phyloP scores from a whole-genome alignment of 1,140 invertebrate species.

The Meloidogyne floridensis region DNA sequence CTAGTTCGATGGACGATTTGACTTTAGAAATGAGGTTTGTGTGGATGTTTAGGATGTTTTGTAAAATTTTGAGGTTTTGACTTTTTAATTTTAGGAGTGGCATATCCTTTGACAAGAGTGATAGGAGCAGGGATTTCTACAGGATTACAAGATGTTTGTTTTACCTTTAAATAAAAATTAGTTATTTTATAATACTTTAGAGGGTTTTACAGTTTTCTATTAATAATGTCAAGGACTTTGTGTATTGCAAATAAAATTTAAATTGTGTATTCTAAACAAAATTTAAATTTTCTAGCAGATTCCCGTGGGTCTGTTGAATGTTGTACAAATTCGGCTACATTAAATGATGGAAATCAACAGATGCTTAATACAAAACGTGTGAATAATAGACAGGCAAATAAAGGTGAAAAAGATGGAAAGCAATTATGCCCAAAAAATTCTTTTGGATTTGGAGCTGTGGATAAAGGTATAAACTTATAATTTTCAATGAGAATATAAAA shows the following conservation, averaged over 20 bases:
- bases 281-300: slow-evolving; percentile 8
- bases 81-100: neutral
- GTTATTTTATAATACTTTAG: too few relatives aligned
- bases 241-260: too few relatives aligned
- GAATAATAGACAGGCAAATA: slow-evolving; percentile 10
- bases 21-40: neutral
- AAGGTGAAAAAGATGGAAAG: neutral
- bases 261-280: neutral
- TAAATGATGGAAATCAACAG: neutral
- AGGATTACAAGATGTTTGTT: slow-evolving; percentile 22
- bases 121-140: slow-evolving; percentile 7
- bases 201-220: neutral
- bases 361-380: neutral
- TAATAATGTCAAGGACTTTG: too few relatives aligned
- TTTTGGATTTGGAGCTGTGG: neutral
- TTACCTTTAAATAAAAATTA: neutral
- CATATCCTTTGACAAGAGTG: neutral
- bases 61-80: neutral
- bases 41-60: neutral
- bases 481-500: too few relatives aligned
- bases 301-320: slow-evolving; percentile 19
- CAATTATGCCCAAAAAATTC: slow-evolving; percentile 8
- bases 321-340: neutral
- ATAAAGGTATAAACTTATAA: neutral
- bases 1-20: neutral